Conservation (phyloP, 2,113 vertebrate species). For the Pachycephala philippinensis region DNA sequence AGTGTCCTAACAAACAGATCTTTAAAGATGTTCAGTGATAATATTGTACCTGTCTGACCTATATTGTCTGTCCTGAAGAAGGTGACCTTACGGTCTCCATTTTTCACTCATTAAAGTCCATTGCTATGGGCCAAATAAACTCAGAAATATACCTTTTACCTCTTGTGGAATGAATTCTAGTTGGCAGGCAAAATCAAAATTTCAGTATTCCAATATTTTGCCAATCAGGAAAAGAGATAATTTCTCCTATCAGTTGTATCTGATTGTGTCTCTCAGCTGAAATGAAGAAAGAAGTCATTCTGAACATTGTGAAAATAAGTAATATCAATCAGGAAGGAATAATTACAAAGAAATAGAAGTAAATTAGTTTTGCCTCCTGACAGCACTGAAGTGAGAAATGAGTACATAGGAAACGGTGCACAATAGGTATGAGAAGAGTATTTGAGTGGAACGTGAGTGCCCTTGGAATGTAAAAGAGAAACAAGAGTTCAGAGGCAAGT, state of each 20-base stretch:
- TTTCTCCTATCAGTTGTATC: slow-evolving; percentile 43
- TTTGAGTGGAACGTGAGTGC: slow-evolving; percentile 36
- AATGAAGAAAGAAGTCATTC: slow-evolving; percentile 40
- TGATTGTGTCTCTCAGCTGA: slow-evolving; percentile 49
- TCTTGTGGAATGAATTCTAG: neutral
- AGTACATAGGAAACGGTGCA: neutral
- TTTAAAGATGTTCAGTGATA: neutral
- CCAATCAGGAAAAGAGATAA: slow-evolving; percentile 42
- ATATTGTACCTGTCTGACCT: neutral
- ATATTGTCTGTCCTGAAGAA: neutral
- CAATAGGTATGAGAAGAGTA: slow-evolving; percentile 20
- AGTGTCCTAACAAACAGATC: neutral
- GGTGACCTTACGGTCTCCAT: neutral
- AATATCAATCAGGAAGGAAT: slow-evolving; percentile 55
- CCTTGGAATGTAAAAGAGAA: slow-evolving; percentile 35
- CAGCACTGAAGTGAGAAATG: slow-evolving; percentile 64
- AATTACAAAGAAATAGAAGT: slow-evolving; percentile 59
- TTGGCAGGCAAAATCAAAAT: slow-evolving; percentile 13
- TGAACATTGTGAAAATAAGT: slow-evolving; percentile 53
- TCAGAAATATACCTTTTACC: neutral
- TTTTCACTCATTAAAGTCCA: neutral
- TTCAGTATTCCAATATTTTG: slow-evolving; percentile 23
- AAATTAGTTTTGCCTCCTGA: slow-evolving; percentile 48
- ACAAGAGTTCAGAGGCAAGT: neutral
- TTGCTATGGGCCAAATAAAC: neutral